These are phyloP conservation scores for Kryptolebias marmoratus DNA, from an alignment of 2,113 vertebrate species.

Conservation along the genomic window DNA sequence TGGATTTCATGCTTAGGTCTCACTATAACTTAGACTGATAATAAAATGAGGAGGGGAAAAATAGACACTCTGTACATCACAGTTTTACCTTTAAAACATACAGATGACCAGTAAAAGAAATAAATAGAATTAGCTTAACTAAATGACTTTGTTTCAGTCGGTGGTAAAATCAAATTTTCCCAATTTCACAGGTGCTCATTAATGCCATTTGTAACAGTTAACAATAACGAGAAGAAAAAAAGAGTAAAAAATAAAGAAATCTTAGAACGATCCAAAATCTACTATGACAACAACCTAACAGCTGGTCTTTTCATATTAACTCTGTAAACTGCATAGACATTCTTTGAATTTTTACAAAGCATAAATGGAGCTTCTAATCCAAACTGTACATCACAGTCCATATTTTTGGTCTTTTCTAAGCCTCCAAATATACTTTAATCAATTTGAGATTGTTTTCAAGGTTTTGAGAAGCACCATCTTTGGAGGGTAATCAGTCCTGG, in stretches of 20 bases:
- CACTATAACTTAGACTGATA: background rate
- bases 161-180: constrained; percentile 6
- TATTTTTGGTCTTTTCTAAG: background rate
- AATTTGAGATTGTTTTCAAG: constrained; percentile 5
- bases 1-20: constrained; percentile 8
- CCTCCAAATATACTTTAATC: background rate
- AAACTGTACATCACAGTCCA: constrained; percentile 5
- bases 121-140: constrained; percentile 23
- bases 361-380: constrained; percentile 18
- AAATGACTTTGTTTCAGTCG: constrained; percentile 5
- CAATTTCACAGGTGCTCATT: background rate
- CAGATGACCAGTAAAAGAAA: constrained; percentile 21
- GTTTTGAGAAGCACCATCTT: constrained; percentile 23
- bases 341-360: background rate
- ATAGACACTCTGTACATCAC: background rate
- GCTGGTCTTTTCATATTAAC: background rate
- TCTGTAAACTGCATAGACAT: background rate
- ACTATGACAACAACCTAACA: background rate
- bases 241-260: background rate
- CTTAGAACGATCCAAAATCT: constrained; percentile 5
- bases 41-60: background rate
- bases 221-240: constrained; percentile 2
- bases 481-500: constrained; percentile 35
- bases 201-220: background rate
- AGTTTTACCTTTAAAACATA: background rate